Base-by-base conservation (phyloP, 2,888 invertebrate species). In the Myopa tessellatipennis region DNA sequence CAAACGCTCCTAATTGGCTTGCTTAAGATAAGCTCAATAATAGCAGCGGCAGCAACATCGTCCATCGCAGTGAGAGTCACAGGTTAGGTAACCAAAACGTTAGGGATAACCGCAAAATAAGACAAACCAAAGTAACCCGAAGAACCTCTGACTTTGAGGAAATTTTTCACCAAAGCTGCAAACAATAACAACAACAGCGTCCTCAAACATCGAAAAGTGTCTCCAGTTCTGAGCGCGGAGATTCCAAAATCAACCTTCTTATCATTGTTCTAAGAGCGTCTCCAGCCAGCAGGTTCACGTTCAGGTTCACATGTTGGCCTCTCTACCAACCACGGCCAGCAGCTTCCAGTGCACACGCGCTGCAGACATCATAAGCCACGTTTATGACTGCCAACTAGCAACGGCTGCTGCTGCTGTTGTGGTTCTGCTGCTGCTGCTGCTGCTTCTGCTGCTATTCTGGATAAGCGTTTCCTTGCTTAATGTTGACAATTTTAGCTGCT, bases 1-100 rank as follows among this genome's bases (percentile, higher is more conserved):
- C 75, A 75, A 75, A 68, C 45, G 45, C 10, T 40, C 75, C 75
- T 75, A 75, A 75, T 75, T 75, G 75, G 75, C 69, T 68, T 68
- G 40, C 60, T 60, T 68, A 60, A 75, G 75, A 75, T 75, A 75
- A 75, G 69, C 75, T 50, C 14, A 75, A 60, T 60, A 68, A 34
- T 68, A 74, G 40, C 75, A 65, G 63, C 50, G 50, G 50, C 50
- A 50, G 50, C 50, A 14, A 50, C 50, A 26, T 26, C 45, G 45
- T 6, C 45, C 7, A 45, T 8, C 45, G 45, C 10, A 10, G 7
- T 8, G 45, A 10, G 55, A 55, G 55, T 55, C 55, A n/a, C 55
- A 55, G 55, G 55, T 55, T 55, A 55, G 5, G 4, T 5, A 55
- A 12, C n/a, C 14, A 50, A 50, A 14, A 50, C 26, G 26, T 26